Evolutionary conservation across 2,113 vertebrate genomes (phyloP).

Genomic region (Loxodonta africana): DNA sequence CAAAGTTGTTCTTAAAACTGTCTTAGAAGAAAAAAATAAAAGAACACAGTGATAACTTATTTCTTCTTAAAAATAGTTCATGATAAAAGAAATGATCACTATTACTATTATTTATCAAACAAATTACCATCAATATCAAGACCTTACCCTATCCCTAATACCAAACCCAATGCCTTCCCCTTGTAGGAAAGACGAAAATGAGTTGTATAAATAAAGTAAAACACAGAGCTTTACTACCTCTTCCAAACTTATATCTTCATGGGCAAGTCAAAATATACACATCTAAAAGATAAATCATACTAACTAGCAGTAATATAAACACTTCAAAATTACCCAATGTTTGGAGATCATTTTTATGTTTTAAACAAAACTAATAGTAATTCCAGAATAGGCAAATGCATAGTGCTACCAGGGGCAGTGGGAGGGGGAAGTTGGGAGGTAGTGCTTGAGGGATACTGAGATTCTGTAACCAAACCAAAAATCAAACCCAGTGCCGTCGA

Average conservation of each 20-base stretch:
- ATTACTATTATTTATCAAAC: neutral
- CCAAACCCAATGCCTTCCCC: neutral
- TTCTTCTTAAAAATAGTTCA: neutral
- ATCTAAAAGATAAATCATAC: neutral
- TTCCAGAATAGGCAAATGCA: neutral
- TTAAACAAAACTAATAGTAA: neutral
- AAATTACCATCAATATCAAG: neutral
- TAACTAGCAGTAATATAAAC: neutral
- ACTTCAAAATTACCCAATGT: neutral
- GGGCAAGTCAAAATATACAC: neutral
- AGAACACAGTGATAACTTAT: neutral
- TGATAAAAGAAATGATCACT: neutral
- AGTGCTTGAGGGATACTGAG: too few species aligned
- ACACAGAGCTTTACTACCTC: neutral
- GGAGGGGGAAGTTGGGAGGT: too few species aligned
- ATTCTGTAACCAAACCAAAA: too few species aligned
- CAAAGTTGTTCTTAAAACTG: neutral
- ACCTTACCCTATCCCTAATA: neutral
- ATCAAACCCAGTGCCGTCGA: too few species aligned
- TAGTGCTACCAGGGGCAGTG: too few species aligned
- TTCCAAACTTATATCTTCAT: neutral
- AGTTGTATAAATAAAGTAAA: neutral
- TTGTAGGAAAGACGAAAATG: neutral
- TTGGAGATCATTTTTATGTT: neutral
- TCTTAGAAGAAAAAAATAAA: neutral